Conservation (phyloP, 1,140 invertebrate species). For the Bombus affinis region DNA sequence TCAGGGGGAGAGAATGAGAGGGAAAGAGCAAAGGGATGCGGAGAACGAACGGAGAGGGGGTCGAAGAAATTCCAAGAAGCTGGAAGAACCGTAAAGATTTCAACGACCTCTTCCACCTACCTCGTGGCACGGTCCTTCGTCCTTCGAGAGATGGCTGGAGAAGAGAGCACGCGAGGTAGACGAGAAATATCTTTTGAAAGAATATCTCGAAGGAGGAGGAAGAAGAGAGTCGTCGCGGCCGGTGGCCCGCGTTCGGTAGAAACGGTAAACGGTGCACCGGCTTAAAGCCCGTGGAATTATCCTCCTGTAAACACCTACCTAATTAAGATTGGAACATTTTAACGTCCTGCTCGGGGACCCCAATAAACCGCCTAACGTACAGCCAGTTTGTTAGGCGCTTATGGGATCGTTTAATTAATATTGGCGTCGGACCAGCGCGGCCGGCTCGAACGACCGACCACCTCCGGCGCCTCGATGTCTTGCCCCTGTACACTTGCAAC, state of each 20-base stretch:
- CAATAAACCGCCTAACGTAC: slow-evolving; percentile 80
- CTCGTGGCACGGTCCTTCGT: slow-evolving; percentile 41
- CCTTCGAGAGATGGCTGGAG: slow-evolving; percentile 45
- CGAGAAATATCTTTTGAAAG: slow-evolving; percentile 42
- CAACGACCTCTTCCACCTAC: slow-evolving; percentile 63
- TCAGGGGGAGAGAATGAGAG: not conserved
- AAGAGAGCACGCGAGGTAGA: slow-evolving; percentile 8
- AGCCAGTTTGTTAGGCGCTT: slow-evolving; percentile 78
- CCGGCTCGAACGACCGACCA: slow-evolving; percentile 72
- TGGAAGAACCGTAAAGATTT: slow-evolving; percentile 68
- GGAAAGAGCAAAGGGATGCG: not conserved
- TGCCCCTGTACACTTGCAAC: slow-evolving; percentile 51
- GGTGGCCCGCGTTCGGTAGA: slow-evolving; percentile 62
- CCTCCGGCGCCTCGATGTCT: slow-evolving; percentile 74
- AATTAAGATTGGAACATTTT: slow-evolving; percentile 83
- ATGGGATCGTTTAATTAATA: slow-evolving; percentile 83
- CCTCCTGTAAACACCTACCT: slow-evolving; percentile 82
- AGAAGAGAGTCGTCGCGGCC: slow-evolving; percentile 42
- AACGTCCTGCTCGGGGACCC: slow-evolving; percentile 76
- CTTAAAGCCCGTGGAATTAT: slow-evolving; percentile 74
- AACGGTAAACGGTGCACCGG: slow-evolving; percentile 59
- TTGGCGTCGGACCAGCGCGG: slow-evolving; percentile 73
- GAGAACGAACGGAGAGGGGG: slow-evolving; percentile 24
- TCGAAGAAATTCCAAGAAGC: slow-evolving; percentile 65
- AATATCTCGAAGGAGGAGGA: not conserved